These are phyloP conservation scores for Fratercula arctica DNA, from an alignment of 2,797 vertebrate species.

Conservation along the genomic window DNA sequence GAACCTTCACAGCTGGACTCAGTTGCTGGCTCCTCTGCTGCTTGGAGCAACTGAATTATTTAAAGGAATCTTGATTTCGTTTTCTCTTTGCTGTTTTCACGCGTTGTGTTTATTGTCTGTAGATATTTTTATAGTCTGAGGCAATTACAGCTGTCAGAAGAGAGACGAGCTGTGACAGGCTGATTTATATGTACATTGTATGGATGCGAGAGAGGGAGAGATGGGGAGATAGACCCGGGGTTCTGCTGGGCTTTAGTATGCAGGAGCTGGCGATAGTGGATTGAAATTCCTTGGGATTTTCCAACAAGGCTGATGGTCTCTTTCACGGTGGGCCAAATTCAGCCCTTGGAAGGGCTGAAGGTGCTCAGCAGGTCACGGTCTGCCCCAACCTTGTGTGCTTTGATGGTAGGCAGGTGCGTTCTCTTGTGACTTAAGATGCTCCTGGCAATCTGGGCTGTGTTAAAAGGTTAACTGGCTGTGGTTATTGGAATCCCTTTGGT, in stretches of 20 bases:
- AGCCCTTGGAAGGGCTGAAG: neutral
- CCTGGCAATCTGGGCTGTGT: neutral
- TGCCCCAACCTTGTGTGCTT: accelerated
- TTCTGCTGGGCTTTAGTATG: slow-evolving; percentile 17
- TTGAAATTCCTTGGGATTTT: slow-evolving; percentile 21
- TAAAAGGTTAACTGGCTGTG: slow-evolving; percentile 16
- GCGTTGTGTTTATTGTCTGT: slow-evolving; percentile 72
- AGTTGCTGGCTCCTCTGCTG: slow-evolving; percentile 37
- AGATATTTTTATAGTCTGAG: slow-evolving; percentile 82
- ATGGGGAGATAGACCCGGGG: slow-evolving; percentile 12
- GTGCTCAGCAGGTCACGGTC: neutral
- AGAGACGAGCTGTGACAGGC: slow-evolving; percentile 78
- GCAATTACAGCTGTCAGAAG: slow-evolving; percentile 80
- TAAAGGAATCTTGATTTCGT: slow-evolving; percentile 66
- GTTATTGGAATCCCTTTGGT: slow-evolving; percentile 10
- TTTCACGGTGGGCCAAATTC: neutral
- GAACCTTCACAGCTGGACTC: slow-evolving; percentile 54
- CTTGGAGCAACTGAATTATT: slow-evolving; percentile 62
- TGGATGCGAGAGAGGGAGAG: slow-evolving; percentile 56
- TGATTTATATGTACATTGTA: slow-evolving; percentile 77
- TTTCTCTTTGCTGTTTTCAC: slow-evolving; percentile 63
- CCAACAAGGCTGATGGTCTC: neutral
- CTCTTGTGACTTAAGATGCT: neutral
- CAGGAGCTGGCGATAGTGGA: neutral
- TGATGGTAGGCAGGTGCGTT: neutral